Percentiles rank a stretch among this genome's conserved stretches.
These are phyloP conservation scores for Scaptomyza caliginosa DNA, from an alignment of 2,888 invertebrate genomes.

Conservation along the genomic window DNA sequence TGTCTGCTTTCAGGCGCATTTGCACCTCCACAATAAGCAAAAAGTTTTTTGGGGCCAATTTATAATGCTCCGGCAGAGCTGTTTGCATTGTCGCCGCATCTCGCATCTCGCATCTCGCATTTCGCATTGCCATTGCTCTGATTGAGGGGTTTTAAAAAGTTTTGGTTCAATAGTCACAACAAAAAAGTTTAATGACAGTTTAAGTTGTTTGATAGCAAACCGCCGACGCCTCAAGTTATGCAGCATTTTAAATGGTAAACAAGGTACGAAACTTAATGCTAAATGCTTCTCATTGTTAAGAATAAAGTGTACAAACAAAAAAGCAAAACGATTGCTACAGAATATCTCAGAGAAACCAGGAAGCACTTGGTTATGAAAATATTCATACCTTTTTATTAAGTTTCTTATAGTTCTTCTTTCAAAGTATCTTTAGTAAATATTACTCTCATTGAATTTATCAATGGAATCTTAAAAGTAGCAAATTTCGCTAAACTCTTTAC, in stretches of 20 bases:
- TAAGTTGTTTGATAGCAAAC: slow-evolving; percentile 74
- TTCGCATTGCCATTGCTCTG: slow-evolving; percentile 32
- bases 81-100: slow-evolving; percentile 58
- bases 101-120: background rate
- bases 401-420: too few species aligned
- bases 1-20: slow-evolving; percentile 60
- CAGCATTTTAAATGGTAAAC: slow-evolving; percentile 44
- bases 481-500: background rate
- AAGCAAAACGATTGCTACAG: background rate
- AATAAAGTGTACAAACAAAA: too few species aligned
- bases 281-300: slow-evolving; percentile 1
- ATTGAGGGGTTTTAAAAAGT: slow-evolving; percentile 54
- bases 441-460: too few species aligned
- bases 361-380: too few species aligned
- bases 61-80: slow-evolving; percentile 45
- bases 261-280: slow-evolving; percentile 12
- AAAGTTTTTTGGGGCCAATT: slow-evolving; percentile 71
- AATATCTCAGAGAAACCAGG: too few species aligned
- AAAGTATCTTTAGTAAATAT: too few species aligned
- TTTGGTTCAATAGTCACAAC: slow-evolving; percentile 60
- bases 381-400: too few species aligned
- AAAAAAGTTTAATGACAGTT: slow-evolving; percentile 83
- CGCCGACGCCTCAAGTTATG: slow-evolving; percentile 39
- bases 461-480: too few species aligned
- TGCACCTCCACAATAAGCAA: slow-evolving; percentile 65